Conservation (phyloP, 2,888 invertebrate species). For the Andrena haemorrhoa region DNA sequence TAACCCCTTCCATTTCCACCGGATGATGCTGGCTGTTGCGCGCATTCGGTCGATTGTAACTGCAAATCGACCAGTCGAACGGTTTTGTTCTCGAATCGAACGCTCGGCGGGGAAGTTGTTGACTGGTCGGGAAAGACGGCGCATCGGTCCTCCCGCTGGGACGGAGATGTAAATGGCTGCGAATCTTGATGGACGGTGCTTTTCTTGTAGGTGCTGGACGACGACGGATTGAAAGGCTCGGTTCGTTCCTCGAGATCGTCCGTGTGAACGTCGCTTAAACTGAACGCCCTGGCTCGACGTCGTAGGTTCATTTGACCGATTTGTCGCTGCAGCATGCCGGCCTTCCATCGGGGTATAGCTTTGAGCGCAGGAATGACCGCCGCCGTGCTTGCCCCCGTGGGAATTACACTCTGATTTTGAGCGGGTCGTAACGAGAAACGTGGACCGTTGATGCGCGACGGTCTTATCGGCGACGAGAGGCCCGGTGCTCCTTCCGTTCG, state of each 20-base stretch:
- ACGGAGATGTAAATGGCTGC: neutral
- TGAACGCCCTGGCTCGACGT: constrained; percentile 80
- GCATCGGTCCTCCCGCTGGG: neutral
- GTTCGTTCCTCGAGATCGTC: constrained; percentile 57
- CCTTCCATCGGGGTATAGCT: constrained; percentile 81
- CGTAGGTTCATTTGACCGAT: constrained; percentile 79
- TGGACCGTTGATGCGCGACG: constrained; percentile 59
- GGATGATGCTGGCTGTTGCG: neutral
- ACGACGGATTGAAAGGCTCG: neutral
- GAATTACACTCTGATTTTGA: constrained; percentile 59
- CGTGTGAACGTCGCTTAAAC: constrained; percentile 81
- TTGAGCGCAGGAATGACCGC: constrained; percentile 46
- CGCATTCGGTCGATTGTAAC: neutral
- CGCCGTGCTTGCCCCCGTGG: neutral
- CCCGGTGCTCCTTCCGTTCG: constrained; percentile 78
- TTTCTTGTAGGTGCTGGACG: neutral
- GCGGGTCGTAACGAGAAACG: constrained; percentile 79
- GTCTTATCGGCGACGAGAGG: constrained; percentile 76
- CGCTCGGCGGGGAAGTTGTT: neutral
- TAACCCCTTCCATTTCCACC: neutral
- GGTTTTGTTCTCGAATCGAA: neutral
- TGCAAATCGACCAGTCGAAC: neutral
- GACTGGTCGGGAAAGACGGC: neutral
- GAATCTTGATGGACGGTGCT: neutral
- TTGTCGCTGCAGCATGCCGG: constrained; percentile 81